Conservation (phyloP, 1,140 invertebrate species). For the Pseudoatta argentina region DNA sequence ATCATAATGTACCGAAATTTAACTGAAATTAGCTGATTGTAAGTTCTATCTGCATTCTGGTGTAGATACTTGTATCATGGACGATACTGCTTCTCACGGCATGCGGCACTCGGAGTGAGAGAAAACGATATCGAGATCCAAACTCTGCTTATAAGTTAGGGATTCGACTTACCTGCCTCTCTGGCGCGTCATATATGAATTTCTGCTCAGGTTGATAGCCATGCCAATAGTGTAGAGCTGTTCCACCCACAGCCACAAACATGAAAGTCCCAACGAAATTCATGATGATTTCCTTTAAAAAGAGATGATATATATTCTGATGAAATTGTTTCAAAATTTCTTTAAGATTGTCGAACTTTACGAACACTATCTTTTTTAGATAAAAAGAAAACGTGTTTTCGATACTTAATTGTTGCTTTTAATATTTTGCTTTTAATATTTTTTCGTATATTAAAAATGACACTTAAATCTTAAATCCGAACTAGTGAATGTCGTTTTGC, state of each 20-base stretch:
- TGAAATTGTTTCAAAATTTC: background rate
- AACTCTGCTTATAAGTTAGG: background rate
- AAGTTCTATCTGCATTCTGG: too few relatives aligned
- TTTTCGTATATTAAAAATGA: background rate
- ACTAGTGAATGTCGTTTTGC: background rate
- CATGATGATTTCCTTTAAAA: slow-evolving; percentile 93
- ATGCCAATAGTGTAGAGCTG: slow-evolving; percentile 94
- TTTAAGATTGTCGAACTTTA: background rate
- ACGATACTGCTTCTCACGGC: too few relatives aligned
- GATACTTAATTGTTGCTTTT: background rate
- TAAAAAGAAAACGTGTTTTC: background rate
- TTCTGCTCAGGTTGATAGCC: slow-evolving; percentile 93
- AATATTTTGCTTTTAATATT: background rate
- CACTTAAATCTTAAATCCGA: background rate
- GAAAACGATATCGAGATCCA: too few relatives aligned
- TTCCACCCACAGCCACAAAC: slow-evolving; percentile 93
- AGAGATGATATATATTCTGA: slow-evolving; percentile 1
- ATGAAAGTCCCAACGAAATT: slow-evolving; percentile 94
- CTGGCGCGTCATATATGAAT: slow-evolving; percentile 89
- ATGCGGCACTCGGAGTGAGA: too few relatives aligned
- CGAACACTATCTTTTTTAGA: background rate
- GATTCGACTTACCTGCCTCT: slow-evolving; percentile 88
- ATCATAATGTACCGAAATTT: too few relatives aligned
- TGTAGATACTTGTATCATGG: too few relatives aligned
- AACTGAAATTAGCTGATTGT: too few relatives aligned